Conservation (phyloP, 2,797 vertebrate species). For the Molothrus aeneus region DNA sequence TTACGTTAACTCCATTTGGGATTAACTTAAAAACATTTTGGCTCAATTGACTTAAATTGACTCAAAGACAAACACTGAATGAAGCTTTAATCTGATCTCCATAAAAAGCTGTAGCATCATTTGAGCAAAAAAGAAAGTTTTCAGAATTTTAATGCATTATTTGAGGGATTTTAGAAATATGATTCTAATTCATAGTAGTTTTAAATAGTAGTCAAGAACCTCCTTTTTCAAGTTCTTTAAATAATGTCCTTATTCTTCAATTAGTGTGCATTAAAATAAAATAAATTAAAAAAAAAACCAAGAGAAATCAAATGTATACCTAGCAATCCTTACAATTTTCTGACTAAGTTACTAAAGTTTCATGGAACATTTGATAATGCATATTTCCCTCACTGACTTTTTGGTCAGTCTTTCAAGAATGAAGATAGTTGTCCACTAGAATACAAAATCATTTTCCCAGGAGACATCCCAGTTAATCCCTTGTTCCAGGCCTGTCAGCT, state of each 20-base stretch:
- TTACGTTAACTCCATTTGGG: background rate
- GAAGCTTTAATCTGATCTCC: background rate
- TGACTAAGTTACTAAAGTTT: background rate
- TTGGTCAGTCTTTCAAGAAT: background rate
- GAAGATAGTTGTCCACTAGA: background rate
- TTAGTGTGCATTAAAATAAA: background rate
- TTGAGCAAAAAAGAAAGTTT: background rate
- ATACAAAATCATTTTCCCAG: background rate
- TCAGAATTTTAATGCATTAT: background rate
- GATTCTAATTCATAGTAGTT: background rate
- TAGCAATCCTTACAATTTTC: background rate
- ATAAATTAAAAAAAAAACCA: background rate
- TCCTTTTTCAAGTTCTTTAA: background rate
- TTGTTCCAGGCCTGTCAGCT: background rate
- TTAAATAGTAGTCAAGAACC: background rate
- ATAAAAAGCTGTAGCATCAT: background rate
- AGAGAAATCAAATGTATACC: background rate
- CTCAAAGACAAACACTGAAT: background rate
- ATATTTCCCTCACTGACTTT: background rate
- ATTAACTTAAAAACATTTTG: slow-evolving; percentile 33
- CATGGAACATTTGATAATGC: background rate
- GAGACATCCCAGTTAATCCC: background rate
- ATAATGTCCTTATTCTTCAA: background rate
- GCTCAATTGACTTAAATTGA: background rate
- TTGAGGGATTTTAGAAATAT: background rate